Base-by-base conservation (phyloP, 2,113 vertebrate species). In the Nothoprocta pentlandii region DNA sequence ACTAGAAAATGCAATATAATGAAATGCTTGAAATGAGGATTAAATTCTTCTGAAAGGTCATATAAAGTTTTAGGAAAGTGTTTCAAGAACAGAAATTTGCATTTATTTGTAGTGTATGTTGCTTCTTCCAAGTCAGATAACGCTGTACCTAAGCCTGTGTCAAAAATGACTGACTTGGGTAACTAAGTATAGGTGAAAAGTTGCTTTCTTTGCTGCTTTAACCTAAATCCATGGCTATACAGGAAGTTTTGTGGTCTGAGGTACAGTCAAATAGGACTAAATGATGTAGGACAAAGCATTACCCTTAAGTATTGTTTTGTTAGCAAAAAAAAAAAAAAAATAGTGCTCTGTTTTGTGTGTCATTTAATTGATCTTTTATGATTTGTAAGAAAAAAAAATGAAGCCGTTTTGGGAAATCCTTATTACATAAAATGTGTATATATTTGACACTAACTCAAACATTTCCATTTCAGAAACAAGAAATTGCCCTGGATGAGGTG, bases 391-490 rank as follows among this genome's bases (percentile, higher is more conserved):
- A 61, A 68, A 61, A 68, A 71, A 36, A 4, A 19, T 32, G 26
- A 70, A 36, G 23, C 6, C 15, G 25, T 54, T 46, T 25, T 56
- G 44, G 41, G 36, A 86, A n/a, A 39, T 41, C 8, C 26, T 68
- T 17, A 5, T 51, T 34, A 11, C 13, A 7, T 56, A 42, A 41
- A 74, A 26, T 2, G 11, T 26, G 3, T 30, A 15, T 56, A 2
- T 68, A 46, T 63, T 59, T 92, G 30, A 0, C 22, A n/a, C 36
- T 95, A 44, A 97, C 30, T 17, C 47, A 6, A 2, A 2, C 3
- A 7, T 89, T 93, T 84, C 73, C 67, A 5, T 97, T 98, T 94
- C 96, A 98, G 98, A 97, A 91, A 83, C 93, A 92, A 71, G 83
- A 91, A 75, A 69, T 74, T n/a, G 83, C 58, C 70, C 32, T 97